phyloP scores from a whole-genome alignment of 2,113 vertebrate genomes.

The Rhinolophus ferrumequinum region DNA sequence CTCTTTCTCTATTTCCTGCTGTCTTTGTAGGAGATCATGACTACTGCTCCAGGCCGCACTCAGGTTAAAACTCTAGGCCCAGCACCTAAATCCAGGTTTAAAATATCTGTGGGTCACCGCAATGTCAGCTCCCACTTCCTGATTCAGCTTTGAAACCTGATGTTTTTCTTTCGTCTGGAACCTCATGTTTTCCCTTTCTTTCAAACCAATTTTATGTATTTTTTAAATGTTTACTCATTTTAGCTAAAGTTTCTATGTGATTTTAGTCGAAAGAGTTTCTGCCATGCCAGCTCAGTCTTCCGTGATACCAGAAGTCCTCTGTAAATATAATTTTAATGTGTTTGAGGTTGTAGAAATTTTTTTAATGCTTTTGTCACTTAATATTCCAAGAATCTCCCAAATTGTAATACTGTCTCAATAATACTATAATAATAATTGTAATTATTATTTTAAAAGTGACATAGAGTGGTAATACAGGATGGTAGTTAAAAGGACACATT shows the following conservation, averaged over 20 bases:
- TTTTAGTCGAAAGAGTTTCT: not conserved
- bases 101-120: not conserved
- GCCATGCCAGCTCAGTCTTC: not conserved
- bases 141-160: not conserved
- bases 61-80: not conserved
- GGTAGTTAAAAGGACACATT: not conserved
- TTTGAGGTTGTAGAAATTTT: not conserved
- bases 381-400: not conserved
- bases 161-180: not conserved
- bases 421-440: not conserved
- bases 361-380: not conserved
- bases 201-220: not conserved
- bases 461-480: not conserved
- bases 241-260: not conserved
- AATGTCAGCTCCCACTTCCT: not conserved
- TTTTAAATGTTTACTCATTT: not conserved
- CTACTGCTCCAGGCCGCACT: not conserved
- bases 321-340: not conserved
- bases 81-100: not conserved
- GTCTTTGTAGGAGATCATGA: not conserved
- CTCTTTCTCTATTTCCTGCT: not conserved
- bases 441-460: not conserved
- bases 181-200: not conserved
- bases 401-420: not conserved
- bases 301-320: not conserved